Evolutionary conservation across 2,888 invertebrate species (phyloP).

Genomic region (Spicauda simplicius): DNA sequence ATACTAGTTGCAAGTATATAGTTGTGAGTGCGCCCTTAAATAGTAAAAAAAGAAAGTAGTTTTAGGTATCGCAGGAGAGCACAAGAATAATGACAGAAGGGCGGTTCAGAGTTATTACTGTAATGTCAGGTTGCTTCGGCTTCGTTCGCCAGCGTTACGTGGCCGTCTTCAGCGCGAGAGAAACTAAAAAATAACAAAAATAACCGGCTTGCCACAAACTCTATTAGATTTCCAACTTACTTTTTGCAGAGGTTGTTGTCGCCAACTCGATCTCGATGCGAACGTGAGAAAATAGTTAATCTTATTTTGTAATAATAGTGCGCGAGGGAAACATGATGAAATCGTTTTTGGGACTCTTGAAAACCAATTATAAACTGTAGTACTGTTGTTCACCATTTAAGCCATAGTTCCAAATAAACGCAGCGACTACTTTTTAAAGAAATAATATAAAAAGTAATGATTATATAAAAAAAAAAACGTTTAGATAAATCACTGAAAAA

Average conservation of each 20-base stretch:
- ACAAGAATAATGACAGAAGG: conserved; percentile 80
- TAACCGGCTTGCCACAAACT: conserved; percentile 79
- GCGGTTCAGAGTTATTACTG: conserved; percentile 78
- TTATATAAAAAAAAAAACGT: neutral
- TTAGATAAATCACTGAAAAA: neutral
- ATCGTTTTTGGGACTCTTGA: conserved; percentile 49
- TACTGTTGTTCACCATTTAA: conserved; percentile 46
- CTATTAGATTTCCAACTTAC: conserved; percentile 81
- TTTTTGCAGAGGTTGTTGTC: conserved; percentile 80
- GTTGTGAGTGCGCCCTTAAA: conserved; percentile 9
- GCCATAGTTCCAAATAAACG: neutral
- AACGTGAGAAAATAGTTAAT: conserved; percentile 80
- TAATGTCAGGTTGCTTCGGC: conserved; percentile 78
- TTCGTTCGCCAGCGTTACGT: conserved; percentile 77
- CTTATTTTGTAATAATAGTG: conserved; percentile 70
- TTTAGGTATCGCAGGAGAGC: conserved; percentile 72
- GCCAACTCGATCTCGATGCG: conserved; percentile 77
- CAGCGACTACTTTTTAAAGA: neutral
- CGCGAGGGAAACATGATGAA: conserved; percentile 58
- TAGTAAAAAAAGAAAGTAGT: conserved; percentile 51
- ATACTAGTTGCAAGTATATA: neutral
- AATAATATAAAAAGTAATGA: neutral
- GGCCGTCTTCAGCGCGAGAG: conserved; percentile 67
- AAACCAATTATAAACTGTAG: conserved; percentile 53
- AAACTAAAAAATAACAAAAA: conserved; percentile 79